phyloP scores from a whole-genome alignment of 2,888 invertebrate species.

The Gortyna flavago region DNA sequence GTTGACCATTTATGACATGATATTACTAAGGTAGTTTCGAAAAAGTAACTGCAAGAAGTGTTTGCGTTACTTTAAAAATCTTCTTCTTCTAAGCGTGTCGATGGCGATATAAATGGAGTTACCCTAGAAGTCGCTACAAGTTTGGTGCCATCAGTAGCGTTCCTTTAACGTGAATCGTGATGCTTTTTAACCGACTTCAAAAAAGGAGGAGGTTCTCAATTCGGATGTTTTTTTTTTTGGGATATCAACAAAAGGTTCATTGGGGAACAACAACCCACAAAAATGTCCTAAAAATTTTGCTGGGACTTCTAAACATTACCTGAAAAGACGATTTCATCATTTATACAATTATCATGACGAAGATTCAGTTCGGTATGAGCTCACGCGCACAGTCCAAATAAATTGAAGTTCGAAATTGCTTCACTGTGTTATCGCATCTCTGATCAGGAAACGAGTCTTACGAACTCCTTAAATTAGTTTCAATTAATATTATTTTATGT shows the following conservation, averaged over 20 bases:
- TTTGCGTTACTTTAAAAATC: neutral
- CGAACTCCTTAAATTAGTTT: conserved; percentile 3
- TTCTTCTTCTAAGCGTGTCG: neutral
- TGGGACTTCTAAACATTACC: neutral
- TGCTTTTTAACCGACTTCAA: too few relatives aligned
- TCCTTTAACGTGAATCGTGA: neutral
- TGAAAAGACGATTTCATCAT: neutral
- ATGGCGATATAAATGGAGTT: neutral
- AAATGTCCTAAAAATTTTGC: neutral
- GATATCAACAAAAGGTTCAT: neutral
- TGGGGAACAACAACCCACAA: neutral
- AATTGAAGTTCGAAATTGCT: neutral
- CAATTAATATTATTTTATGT: neutral
- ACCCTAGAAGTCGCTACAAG: neutral
- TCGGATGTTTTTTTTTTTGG: too few relatives aligned
- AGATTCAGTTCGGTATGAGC: neutral
- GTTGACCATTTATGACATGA: neutral
- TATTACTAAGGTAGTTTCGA: neutral
- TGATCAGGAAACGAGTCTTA: conserved; percentile 8
- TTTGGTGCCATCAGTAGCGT: neutral
- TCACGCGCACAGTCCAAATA: neutral
- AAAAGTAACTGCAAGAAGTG: neutral
- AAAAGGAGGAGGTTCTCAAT: too few relatives aligned
- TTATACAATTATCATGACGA: neutral
- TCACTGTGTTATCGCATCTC: conserved; percentile 12